Evolutionary conservation across 1,140 invertebrate species (phyloP), one percentile per base, ranked within the genome.

Genomic region (Hestina assimilis): DNA sequence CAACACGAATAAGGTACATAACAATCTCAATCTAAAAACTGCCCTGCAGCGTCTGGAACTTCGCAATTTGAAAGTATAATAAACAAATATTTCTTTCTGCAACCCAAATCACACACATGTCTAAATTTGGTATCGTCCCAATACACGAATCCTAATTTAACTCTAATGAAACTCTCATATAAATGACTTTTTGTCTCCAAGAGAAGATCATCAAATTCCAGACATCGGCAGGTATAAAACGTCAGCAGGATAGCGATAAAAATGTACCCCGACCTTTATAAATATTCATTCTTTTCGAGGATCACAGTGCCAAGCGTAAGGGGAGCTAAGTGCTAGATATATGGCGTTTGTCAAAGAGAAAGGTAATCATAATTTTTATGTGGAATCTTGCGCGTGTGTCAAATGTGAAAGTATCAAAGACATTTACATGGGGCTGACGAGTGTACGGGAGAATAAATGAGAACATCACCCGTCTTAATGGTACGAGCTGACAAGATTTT

Each of bases 51-150:
- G 15, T 19, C 7, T 12, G 20, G 46, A 35, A 35, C 78, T 68
- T 64, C 28, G 26, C 53, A 46, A 84, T 84, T 74, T 84, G 62
- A 79, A 84, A 84, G 75, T 84, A 81, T 84, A 84, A 84, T 84
- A 64, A 45, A 48, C 59, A 59, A 75, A 71, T 17, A 75, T 70
- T 66, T 52, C 62, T 57, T 66, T n/a, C n/a, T 48, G 12, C 26
- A 52, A 56, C 55, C 54, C 50, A 64, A 61, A 28, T 8, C 24
- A 9, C 54, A 35, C 24, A 9, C 54, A 35, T 29, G 19, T 19
- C 71, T 69, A 65, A 69, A 53, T 80, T 67, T 66, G 75, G 66
- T 12, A 40, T 23, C n/a, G 28, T 14, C 57, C 67, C 59, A 51
- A 56, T 63, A 65, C 56, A 66, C 64, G 72, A 74, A 77, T 80